phyloP scores from a whole-genome alignment of 1,140 invertebrate genomes.

The Venturia canescens region DNA sequence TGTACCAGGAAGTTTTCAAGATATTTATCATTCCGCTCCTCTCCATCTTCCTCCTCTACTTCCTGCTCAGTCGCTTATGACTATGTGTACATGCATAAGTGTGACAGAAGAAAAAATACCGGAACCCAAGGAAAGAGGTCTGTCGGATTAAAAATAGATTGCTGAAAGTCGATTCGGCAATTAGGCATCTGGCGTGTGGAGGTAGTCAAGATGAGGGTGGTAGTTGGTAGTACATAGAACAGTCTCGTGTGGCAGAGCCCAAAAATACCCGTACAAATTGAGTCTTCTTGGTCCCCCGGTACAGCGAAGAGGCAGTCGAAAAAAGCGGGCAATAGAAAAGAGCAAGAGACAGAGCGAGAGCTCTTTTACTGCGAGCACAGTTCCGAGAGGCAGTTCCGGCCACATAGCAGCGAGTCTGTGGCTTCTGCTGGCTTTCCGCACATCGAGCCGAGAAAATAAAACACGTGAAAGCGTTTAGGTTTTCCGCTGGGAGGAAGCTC shows the following conservation, averaged over 20 bases:
- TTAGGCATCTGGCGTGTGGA: constrained; percentile 56
- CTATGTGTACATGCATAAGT: background rate
- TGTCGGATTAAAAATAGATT: constrained; percentile 56
- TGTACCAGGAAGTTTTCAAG: background rate
- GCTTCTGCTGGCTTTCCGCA: constrained; percentile 12
- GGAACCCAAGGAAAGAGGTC: background rate
- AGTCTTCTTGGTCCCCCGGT: constrained; percentile 34
- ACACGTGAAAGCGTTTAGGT: constrained; percentile 64
- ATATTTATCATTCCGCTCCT: background rate
- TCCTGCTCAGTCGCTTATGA: background rate
- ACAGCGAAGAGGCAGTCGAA: background rate
- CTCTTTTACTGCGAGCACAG: background rate
- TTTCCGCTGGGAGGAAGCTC: constrained; percentile 41
- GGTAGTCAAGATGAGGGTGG: background rate
- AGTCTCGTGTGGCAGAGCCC: constrained; percentile 21
- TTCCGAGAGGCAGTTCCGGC: constrained; percentile 40
- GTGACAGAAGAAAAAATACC: background rate
- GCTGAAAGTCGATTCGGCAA: constrained; percentile 55
- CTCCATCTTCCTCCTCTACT: background rate
- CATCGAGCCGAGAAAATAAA: constrained; percentile 55
- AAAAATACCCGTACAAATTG: constrained; percentile 66
- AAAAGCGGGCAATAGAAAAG: background rate
- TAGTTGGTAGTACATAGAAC: constrained; percentile 13
- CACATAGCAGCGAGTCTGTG: constrained; percentile 1
- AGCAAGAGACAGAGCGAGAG: constrained; percentile 14